Base-by-base conservation (phyloP, 2,888 invertebrate genomes). In the Drosophila monieri region DNA sequence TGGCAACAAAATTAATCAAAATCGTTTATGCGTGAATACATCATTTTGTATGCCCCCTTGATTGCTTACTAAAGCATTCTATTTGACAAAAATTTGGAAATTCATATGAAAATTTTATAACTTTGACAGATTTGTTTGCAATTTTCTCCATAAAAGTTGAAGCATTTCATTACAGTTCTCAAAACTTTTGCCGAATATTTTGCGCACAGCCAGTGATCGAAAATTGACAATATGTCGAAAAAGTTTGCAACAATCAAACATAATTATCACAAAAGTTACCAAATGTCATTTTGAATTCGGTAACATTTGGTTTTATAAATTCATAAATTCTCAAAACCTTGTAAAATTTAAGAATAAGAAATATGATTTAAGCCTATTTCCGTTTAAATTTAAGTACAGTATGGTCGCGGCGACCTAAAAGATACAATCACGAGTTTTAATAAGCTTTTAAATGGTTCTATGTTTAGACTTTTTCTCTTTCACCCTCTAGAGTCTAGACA, bases 1-100 rank as follows among this genome's bases (percentile, higher is more conserved):
- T 21, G 43, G 25, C 35, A 21, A 9, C 35, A 35, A 10, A 52
- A 52, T 66, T 65, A 64, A 65, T 52, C 66, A 64, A 52, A 64
- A 64, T 52, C 66, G 66, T 52, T 64, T 46, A 37, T 44, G 66
- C 64, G 30, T 66, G 52, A 64, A 64, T 30, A 46, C n/a, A 35
- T 35, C 14, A 35, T 35, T 14, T 35, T 43, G 43, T 21, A 43
- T 43, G 21, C 18, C 18, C 8, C 12, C 12, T 43, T 43, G 15
- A 18, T 43, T 43, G 43, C 12, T 12, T 21, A 6, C 21, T 10
- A 43, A 35, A 35, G n/a, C 35, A 21, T 21, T n/a, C 15, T 39
- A 14, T 15, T 39, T 8, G 1, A 15, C 1, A n/a, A 30, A 23
- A 2, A 37, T 18, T 12, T 41, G 12, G 2, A 23, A 14, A 32